Conservation (phyloP, 2,888 invertebrate genomes). For the Chymomyza amoena region DNA sequence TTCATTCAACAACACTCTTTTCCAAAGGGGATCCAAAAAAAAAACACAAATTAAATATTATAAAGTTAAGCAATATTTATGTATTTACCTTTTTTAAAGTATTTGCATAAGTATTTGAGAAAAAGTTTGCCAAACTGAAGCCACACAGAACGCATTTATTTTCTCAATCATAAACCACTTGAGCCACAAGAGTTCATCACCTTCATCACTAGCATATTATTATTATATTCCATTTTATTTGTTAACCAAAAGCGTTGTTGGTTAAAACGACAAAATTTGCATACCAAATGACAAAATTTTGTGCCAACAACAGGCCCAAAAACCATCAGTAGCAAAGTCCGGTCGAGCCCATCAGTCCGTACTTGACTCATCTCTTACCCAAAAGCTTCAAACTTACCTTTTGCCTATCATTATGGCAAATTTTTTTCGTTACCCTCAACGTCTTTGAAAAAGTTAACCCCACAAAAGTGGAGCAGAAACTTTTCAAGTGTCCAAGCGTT, state of each 20-base stretch:
- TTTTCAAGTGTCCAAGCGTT: not conserved
- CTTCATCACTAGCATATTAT: slow-evolving; percentile 8
- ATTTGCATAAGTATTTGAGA: not conserved
- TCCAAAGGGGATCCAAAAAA: not conserved
- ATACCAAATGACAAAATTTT: slow-evolving; percentile 1
- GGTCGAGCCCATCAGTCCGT: not conserved
- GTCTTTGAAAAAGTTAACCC: not conserved
- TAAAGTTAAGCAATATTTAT: not conserved
- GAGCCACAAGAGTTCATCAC: slow-evolving; percentile 11
- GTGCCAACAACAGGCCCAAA: not conserved
- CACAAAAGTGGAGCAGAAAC: not conserved
- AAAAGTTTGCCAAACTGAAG: not conserved
- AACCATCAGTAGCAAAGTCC: not conserved
- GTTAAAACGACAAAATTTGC: not conserved
- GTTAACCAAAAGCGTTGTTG: not conserved
- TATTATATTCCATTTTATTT: not conserved
- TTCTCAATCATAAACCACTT: slow-evolving; percentile 46
- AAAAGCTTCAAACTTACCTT: not conserved
- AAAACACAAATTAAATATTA: not conserved
- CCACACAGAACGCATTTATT: not conserved
- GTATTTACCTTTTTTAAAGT: not conserved
- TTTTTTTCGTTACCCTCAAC: slow-evolving; percentile 18
- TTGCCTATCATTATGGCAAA: slow-evolving; percentile 3
- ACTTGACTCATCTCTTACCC: not conserved
- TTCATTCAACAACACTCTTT: not conserved